Conservation (phyloP, 2,888 invertebrate species). For the Pyrrhosoma nymphula region DNA sequence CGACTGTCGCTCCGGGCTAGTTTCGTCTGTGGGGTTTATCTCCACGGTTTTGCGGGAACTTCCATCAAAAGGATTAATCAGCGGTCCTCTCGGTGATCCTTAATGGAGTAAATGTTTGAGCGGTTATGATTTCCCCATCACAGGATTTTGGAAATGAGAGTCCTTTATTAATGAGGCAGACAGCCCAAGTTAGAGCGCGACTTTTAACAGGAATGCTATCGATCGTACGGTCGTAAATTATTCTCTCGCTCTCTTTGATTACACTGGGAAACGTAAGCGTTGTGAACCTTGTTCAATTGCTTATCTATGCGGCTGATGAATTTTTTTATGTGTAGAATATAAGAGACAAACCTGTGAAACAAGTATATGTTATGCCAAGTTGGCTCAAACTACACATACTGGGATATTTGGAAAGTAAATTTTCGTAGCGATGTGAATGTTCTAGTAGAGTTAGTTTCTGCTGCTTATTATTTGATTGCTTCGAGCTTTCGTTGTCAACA, state of each 20-base stretch:
- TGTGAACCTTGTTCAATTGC: not conserved
- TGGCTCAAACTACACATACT: no score
- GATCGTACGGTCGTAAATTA: not conserved
- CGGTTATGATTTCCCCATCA: not conserved
- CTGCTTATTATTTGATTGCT: no score
- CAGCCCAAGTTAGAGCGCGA: not conserved
- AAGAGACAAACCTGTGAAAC: no score
- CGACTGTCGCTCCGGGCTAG: not conserved
- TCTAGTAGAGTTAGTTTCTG: no score
- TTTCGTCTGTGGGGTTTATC: not conserved
- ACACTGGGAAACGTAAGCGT: not conserved
- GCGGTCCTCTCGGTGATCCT: not conserved
- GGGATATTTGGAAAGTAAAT: no score
- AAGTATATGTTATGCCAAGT: no score
- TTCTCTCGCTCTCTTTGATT: not conserved
- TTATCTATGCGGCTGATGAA: not conserved
- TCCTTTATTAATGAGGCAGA: not conserved
- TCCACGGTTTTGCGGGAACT: not conserved
- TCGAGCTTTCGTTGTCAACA: no score
- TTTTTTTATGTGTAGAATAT: not conserved
- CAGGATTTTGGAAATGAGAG: not conserved
- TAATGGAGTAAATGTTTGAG: constrained; percentile 16
- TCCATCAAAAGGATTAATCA: constrained; percentile 16
- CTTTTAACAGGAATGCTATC: not conserved
- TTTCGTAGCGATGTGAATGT: no score